Evolutionary conservation across 2,113 vertebrate genomes (phyloP).

Genomic region (Bos taurus): ARS-UCD2.0 NC_037349.1:5855501-5856000

Average conservation of each 20-base stretch:
- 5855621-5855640: not conserved
- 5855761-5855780: not conserved
- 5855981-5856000: constrained; percentile 13
- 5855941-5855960: not conserved
- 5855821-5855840: not conserved
- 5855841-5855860: constrained; percentile 16
- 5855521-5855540: not conserved
- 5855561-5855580: not conserved
- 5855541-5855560: not conserved
- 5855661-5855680: not conserved
- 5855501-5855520: not conserved
- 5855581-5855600: not conserved
- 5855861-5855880: not conserved
- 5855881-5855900: not conserved
- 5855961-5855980: constrained; percentile 28
- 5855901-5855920: not conserved
- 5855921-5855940: not conserved
- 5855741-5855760: not conserved
- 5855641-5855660: not conserved
- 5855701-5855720: not conserved
- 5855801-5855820: constrained; percentile 2
- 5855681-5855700: constrained; percentile 9
- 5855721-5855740: constrained; percentile 9
- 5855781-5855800: not conserved
- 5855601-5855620: not conserved